Conservation (phyloP, 2,797 vertebrate genomes). For the Bradypus variegatus region DNA sequence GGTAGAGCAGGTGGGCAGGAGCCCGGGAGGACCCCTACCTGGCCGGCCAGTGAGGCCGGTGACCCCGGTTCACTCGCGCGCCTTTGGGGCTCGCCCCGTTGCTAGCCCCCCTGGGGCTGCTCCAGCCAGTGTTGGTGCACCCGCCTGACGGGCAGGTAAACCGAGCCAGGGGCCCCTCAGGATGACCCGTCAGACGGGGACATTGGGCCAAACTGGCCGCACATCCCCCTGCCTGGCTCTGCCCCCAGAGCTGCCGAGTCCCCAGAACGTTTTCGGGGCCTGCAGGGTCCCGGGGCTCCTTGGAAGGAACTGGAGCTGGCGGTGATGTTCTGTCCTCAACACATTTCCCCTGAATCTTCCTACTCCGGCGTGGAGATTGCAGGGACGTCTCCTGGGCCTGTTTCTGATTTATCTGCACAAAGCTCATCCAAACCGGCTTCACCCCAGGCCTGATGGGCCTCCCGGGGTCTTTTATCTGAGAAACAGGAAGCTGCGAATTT, state of each 20-base stretch:
- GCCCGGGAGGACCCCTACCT: rapidly evolving
- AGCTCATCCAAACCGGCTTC: neutral
- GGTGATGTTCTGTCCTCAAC: neutral
- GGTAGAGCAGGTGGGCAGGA: neutral
- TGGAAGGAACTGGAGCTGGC: neutral
- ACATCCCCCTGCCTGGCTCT: neutral
- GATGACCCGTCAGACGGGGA: rapidly evolving
- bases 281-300: neutral
- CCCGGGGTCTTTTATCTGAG: neutral
- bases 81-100: neutral
- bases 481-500: neutral
- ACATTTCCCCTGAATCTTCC: neutral
- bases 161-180: neutral
- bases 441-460: neutral
- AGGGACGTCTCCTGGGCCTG: rapidly evolving
- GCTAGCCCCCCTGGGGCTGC: neutral
- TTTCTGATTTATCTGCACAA: neutral
- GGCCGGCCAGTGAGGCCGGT: rapidly evolving
- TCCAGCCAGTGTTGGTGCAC: neutral
- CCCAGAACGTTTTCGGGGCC: neutral
- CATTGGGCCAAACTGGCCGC: neutral
- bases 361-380: rapidly evolving
- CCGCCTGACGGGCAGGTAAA: neutral
- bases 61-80: neutral
- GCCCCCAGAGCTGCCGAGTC: neutral